phyloP scores from a whole-genome alignment of 2,797 vertebrate species.

The Champsocephalus esox region DNA sequence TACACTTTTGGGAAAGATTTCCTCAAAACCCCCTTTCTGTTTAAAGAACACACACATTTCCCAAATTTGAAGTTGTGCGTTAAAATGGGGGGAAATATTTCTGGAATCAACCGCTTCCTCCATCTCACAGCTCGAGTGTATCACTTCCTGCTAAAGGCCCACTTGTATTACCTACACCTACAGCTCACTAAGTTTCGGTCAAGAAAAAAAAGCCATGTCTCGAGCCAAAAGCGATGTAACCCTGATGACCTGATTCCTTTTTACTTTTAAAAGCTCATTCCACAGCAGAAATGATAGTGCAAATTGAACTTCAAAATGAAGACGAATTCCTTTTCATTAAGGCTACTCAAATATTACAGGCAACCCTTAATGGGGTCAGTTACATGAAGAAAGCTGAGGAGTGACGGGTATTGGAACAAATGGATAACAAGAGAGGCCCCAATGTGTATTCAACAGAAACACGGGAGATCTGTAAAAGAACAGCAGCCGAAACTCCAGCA shows the following conservation, averaged over 20 bases:
- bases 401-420: neutral
- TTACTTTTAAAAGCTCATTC: neutral
- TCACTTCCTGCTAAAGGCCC: neutral
- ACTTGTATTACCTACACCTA: neutral
- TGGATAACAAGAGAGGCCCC: conserved; percentile 21
- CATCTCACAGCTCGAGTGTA: neutral
- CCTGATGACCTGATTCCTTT: neutral
- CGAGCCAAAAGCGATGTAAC: neutral
- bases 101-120: neutral
- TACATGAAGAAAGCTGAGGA: conserved; percentile 18
- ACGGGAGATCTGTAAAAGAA: conserved; percentile 40
- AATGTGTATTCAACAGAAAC: conserved; percentile 49
- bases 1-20: too few relatives aligned
- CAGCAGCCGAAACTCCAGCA: conserved; percentile 43
- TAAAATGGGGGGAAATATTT: neutral
- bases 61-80: neutral
- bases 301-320: conserved; percentile 6
- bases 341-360: conserved; percentile 5
- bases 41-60: neutral
- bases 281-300: neutral
- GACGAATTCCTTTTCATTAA: conserved; percentile 7
- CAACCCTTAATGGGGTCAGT: conserved; percentile 9
- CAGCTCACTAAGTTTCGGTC: neutral
- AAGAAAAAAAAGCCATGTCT: neutral
- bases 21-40: neutral